Conservation (phyloP, 1,140 invertebrate genomes). For the Zaprionus taronus region DNA sequence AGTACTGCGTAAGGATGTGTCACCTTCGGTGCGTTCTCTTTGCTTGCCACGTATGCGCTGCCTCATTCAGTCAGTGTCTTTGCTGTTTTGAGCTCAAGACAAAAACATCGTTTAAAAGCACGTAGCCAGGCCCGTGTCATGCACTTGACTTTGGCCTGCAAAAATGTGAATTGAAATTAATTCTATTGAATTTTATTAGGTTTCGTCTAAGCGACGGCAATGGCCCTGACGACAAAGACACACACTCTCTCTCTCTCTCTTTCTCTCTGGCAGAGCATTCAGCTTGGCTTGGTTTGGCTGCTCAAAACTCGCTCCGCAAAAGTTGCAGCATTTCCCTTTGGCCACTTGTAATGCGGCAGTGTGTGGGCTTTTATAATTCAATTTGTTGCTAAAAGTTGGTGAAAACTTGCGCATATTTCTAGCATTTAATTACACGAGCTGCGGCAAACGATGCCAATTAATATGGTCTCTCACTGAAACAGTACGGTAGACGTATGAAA, state of each 20-base stretch:
- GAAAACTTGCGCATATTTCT: slow-evolving; percentile 63
- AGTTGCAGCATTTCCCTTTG: slow-evolving; percentile 20
- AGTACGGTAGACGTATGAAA: slow-evolving; percentile 18
- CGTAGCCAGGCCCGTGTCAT: slow-evolving; percentile 38
- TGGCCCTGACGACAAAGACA: slow-evolving; percentile 44
- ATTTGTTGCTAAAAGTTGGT: slow-evolving; percentile 66
- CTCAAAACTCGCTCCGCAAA: slow-evolving; percentile 15
- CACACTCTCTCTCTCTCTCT: background rate
- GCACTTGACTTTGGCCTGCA: slow-evolving; percentile 70
- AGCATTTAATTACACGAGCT: slow-evolving; percentile 58
- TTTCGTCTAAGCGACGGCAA: slow-evolving; percentile 60
- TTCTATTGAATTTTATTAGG: slow-evolving; percentile 80
- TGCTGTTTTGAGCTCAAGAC: slow-evolving; percentile 20
- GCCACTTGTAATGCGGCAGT: slow-evolving; percentile 5
- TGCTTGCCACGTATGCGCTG: background rate
- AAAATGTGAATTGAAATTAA: slow-evolving; percentile 74
- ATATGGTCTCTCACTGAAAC: slow-evolving; percentile 59
- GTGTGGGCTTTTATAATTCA: slow-evolving; percentile 64
- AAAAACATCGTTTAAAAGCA: slow-evolving; percentile 52
- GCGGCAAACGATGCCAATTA: slow-evolving; percentile 65
- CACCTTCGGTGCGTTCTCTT: slow-evolving; percentile 8
- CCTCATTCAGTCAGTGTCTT: background rate
- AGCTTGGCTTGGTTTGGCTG: background rate
- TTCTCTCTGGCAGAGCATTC: slow-evolving; percentile 9
- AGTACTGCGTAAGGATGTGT: slow-evolving; percentile 5